phyloP scores from a whole-genome alignment of 2,113 vertebrate species.

The Passer montanus region DNA sequence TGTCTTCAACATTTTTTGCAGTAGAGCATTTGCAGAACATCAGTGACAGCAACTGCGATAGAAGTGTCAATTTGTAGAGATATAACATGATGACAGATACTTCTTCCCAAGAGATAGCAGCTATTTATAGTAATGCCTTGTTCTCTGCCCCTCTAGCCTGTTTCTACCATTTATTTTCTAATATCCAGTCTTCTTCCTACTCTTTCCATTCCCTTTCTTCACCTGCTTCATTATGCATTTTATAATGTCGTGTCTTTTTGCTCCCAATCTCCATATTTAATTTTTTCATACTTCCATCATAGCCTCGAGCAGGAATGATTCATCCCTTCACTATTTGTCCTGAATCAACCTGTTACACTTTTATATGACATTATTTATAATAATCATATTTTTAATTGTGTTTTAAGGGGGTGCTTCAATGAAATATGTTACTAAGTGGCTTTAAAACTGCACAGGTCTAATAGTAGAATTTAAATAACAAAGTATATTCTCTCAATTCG shows the following conservation, averaged over 20 bases:
- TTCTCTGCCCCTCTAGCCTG: not conserved
- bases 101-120: not conserved
- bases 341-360: not conserved
- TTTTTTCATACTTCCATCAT: not conserved
- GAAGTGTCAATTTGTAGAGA: conserved; percentile 36
- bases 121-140: conserved; percentile 9
- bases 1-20: conserved; percentile 10
- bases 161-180: not conserved
- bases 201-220: not conserved
- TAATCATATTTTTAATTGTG: not conserved
- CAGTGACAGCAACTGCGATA: conserved; percentile 21
- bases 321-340: not conserved
- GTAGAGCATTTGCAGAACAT: conserved; percentile 25
- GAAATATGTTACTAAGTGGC: not conserved
- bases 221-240: not conserved
- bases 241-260: not conserved
- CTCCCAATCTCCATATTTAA: not conserved
- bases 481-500: not conserved
- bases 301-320: not conserved
- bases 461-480: not conserved
- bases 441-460: not conserved
- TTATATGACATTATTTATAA: not conserved
- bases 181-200: not conserved
- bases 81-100: conserved; percentile 38
- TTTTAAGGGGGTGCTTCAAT: not conserved